These are phyloP conservation scores for Sphenodon punctatus DNA, from an alignment of 2,797 vertebrate species.

Conservation along the genomic window DNA sequence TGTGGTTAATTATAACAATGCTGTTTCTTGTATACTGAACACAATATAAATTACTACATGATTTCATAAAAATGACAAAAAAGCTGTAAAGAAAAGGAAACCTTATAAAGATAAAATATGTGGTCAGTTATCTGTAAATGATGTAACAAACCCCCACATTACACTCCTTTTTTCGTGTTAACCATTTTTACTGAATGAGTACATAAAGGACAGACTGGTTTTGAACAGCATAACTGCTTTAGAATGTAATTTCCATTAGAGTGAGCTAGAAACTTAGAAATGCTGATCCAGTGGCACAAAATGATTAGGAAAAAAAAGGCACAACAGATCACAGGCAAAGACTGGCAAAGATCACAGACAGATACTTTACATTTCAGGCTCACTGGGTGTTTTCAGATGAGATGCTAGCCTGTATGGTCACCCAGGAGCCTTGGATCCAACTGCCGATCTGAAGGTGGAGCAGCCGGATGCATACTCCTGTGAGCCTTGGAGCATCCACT, in stretches of 20 bases:
- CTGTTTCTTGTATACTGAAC: background rate
- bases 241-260: slow-evolving; percentile 45
- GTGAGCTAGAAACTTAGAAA: slow-evolving; percentile 62
- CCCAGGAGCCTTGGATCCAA: too few species aligned
- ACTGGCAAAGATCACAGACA: background rate
- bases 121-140: background rate
- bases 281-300: background rate
- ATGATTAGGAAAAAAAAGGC: background rate
- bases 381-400: too few species aligned
- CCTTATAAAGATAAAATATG: background rate
- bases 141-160: background rate
- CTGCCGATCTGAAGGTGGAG: too few species aligned
- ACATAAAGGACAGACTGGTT: background rate
- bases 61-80: background rate
- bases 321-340: too few species aligned
- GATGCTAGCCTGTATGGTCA: too few species aligned
- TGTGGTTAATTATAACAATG: background rate
- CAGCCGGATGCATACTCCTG: too few species aligned
- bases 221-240: background rate
- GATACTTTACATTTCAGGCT: background rate
- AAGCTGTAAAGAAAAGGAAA: background rate
- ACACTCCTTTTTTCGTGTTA: background rate
- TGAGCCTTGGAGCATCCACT: too few species aligned
- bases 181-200: background rate
- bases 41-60: background rate